Conservation (phyloP, 1,140 invertebrate species). For the Drosophila rufa region DNA sequence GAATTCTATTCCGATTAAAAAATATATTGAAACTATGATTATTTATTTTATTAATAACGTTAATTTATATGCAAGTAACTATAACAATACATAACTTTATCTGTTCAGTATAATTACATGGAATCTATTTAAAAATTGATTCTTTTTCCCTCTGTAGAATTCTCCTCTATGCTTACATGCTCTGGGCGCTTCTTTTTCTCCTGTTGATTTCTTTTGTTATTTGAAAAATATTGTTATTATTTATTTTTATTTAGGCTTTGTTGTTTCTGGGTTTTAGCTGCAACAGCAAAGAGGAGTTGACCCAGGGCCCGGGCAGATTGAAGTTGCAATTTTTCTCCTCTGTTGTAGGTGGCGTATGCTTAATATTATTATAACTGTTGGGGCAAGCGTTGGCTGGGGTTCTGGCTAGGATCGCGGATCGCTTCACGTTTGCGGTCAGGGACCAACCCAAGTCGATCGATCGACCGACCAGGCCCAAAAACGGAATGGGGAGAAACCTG, state of each 20-base stretch:
- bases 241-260: constrained; percentile 48
- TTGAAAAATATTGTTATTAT: constrained; percentile 82
- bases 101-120: neutral
- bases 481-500: constrained; percentile 52
- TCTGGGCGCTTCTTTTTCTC: constrained; percentile 69
- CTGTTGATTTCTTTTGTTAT: constrained; percentile 79
- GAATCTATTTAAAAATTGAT: neutral
- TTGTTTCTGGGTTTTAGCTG: constrained; percentile 15
- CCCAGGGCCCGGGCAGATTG: constrained; percentile 45
- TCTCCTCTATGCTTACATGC: constrained; percentile 36
- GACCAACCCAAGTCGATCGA: constrained; percentile 66
- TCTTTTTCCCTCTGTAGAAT: neutral
- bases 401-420: constrained; percentile 29
- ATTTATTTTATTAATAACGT: too few species aligned
- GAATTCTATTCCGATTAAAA: too few species aligned
- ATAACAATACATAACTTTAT: too few species aligned
- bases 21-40: neutral
- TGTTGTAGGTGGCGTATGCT: constrained; percentile 80
- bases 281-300: constrained; percentile 72
- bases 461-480: constrained; percentile 47
- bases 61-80: too few species aligned
- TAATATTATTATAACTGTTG: constrained; percentile 82
- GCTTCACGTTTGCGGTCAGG: constrained; percentile 76
- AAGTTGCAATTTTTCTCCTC: constrained; percentile 43
- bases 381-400: constrained; percentile 27